Evolutionary conservation across 2,113 vertebrate species (phyloP).

Genomic region (Columba livia): DNA sequence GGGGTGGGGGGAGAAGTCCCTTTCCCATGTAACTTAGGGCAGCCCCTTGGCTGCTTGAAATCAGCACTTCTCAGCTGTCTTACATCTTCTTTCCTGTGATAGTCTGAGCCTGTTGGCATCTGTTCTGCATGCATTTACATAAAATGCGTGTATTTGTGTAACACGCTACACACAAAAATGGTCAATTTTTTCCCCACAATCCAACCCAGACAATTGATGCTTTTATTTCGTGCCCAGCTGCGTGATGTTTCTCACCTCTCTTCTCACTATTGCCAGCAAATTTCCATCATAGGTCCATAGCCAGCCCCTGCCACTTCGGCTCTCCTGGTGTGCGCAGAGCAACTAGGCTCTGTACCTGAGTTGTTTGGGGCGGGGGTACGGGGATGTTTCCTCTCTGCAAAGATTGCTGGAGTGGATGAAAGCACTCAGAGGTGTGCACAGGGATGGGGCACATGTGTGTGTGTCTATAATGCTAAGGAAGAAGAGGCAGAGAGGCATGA

Average conservation of each 20-base stretch:
- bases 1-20: background rate
- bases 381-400: background rate
- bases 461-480: background rate
- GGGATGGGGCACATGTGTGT: fast-evolving
- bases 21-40: background rate
- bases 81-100: background rate
- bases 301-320: background rate
- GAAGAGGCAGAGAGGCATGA: background rate
- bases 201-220: background rate
- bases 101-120: slow-evolving; percentile 36
- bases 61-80: background rate
- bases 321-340: background rate
- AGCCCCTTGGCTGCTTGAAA: background rate
- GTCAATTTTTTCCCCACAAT: slow-evolving; percentile 8
- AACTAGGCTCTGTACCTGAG: fast-evolving
- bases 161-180: background rate
- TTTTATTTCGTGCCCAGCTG: background rate
- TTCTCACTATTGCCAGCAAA: background rate
- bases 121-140: slow-evolving; percentile 55
- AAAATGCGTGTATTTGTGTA: slow-evolving; percentile 46
- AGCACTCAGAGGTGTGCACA: fast-evolving
- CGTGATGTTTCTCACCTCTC: background rate
- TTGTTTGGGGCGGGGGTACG: background rate
- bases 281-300: fast-evolving
- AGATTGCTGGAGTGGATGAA: background rate